Base-by-base conservation (phyloP, 2,888 invertebrate genomes). In the Chaitophorus viminalis region DNA sequence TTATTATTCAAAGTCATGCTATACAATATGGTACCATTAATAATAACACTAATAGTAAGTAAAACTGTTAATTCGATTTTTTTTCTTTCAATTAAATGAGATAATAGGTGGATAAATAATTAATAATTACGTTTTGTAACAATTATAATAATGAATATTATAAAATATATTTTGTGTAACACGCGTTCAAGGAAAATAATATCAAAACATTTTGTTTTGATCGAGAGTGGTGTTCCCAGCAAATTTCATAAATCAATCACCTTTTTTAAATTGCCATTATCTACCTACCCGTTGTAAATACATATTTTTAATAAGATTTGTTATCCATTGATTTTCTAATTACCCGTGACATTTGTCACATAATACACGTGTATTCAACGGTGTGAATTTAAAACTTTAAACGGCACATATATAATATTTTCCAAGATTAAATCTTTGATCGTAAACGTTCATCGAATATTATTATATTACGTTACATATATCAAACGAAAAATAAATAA, bases 231-330 rank as follows among this genome's bases (percentile, higher is more conserved):
- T 33, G 5, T 3, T n/a, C 17, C 21, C 60, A 39, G 29, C 25
- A 68, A 65, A 68, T 68, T 36, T 18, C 68, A 81, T 81, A 81
- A 81, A 81, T 31, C 60, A 60, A 79, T 79, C 65, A 18, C 79
- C 60, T 25, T 68, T 81, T 81, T 65, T 81, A 46, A 81, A 81
- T 82, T 82, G 25, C 46, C 82, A 70, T 82, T 72, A 70, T 33
- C 29, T 39, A 70, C 52, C 29, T 39, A 29, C 29, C 18, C 39
- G 39, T 39, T 52, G 70, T 82, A 31, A 46, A 31, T 46, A 68
- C 18, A 52, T 3, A 82, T 72, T 82, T 82, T 82, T 82, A 82
- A 72, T 82, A 46, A 36, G 18, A 31, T 82, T 70, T 70, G 31
- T 31, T 52, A 21, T 70, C 52, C 70, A 52, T 70, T 70, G 25